phyloP scores from a whole-genome alignment of 2,888 invertebrate genomes.

The Leucophenga montana region DNA sequence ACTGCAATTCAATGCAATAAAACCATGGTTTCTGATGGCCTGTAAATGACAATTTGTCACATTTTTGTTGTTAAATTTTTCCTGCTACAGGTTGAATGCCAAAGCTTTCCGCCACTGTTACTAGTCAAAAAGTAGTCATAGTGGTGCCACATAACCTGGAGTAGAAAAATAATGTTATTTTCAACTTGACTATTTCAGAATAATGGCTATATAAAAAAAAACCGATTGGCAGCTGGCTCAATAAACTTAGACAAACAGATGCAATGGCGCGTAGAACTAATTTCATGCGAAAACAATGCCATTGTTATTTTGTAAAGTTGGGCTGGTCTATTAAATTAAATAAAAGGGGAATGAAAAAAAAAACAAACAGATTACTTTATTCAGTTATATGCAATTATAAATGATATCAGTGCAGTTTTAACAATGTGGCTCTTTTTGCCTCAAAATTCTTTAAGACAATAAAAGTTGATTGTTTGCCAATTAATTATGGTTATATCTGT shows the following conservation, averaged over 20 bases:
- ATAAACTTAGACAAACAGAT: constrained; percentile 49
- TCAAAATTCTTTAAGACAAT: too few species aligned
- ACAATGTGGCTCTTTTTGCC: neutral
- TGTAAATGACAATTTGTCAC: too few species aligned
- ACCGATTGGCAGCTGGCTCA: constrained; percentile 61
- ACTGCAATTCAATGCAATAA: too few species aligned
- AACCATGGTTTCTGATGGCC: too few species aligned
- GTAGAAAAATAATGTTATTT: neutral
- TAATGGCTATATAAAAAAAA: constrained; percentile 49
- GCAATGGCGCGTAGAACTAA: constrained; percentile 26
- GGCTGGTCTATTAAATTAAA: constrained; percentile 63
- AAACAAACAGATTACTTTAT: neutral
- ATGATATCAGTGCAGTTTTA: neutral
- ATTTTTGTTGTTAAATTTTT: too few species aligned
- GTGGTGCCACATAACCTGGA: too few species aligned
- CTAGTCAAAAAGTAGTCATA: too few species aligned
- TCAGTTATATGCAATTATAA: too few species aligned
- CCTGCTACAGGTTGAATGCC: too few species aligned
- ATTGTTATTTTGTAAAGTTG: constrained; percentile 68
- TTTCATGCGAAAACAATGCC: constrained; percentile 44
- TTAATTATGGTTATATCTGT: too few species aligned
- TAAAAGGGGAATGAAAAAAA: constrained; percentile 13
- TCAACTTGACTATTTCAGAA: constrained; percentile 38
- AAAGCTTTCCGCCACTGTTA: too few species aligned
- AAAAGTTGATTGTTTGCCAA: too few species aligned